These are phyloP conservation scores for Agrilus planipennis DNA, from an alignment of 1,140 invertebrate species.

Conservation along the genomic window DNA sequence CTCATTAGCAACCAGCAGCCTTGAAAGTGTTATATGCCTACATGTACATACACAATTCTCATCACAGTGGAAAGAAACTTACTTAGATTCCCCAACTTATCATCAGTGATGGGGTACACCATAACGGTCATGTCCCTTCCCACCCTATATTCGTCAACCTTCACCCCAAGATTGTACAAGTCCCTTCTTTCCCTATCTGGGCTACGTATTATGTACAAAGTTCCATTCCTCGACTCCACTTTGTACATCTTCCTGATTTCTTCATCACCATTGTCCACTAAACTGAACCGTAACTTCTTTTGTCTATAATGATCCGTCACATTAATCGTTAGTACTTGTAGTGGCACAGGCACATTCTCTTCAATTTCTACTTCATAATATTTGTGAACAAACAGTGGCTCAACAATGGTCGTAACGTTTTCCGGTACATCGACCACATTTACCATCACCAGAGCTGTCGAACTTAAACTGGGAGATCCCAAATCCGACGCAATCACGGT, in stretches of 20 bases:
- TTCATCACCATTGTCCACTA: slow-evolving; percentile 42
- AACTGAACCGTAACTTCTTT: slow-evolving; percentile 44
- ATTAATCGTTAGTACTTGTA: slow-evolving; percentile 57
- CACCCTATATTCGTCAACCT: slow-evolving; percentile 52
- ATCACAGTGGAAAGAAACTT: slow-evolving; percentile 17
- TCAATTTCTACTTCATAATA: slow-evolving; percentile 69
- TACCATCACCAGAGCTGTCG: slow-evolving; percentile 56
- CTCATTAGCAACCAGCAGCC: no score
- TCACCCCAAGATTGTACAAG: slow-evolving; percentile 53
- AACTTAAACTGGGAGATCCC: slow-evolving; percentile 66
- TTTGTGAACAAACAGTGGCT: slow-evolving; percentile 54
- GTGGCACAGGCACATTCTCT: slow-evolving; percentile 57
- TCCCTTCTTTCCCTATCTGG: slow-evolving; percentile 56
- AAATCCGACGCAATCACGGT: slow-evolving; percentile 72
- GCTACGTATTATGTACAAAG: slow-evolving; percentile 51
- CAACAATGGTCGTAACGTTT: slow-evolving; percentile 32
- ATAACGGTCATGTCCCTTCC: slow-evolving; percentile 53
- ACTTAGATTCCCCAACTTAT: slow-evolving; percentile 52
- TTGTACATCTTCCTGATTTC: slow-evolving; percentile 46
- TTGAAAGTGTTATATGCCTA: no score
- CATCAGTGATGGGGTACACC: slow-evolving; percentile 58
- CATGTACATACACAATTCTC: no score
- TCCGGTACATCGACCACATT: slow-evolving; percentile 54
- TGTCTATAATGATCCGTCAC: slow-evolving; percentile 46
- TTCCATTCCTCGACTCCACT: slow-evolving; percentile 59